Conservation (phyloP, 2,113 vertebrate species). For the Calidris pugnax region DNA sequence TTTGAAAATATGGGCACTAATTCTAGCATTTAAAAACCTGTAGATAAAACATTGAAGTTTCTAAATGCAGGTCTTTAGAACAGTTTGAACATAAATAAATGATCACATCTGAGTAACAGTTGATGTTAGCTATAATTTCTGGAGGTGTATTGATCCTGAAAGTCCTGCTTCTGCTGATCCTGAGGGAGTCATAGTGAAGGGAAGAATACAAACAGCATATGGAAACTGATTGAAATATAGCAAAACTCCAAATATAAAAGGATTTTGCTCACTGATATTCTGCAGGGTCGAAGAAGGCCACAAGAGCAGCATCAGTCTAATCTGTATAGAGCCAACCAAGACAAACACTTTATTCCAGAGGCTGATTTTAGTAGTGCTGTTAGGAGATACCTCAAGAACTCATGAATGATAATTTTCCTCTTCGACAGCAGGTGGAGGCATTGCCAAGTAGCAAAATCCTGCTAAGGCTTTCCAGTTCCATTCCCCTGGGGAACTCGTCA, state of each 20-base stretch:
- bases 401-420: not conserved
- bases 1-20: not conserved
- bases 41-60: not conserved
- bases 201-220: not conserved
- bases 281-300: not conserved
- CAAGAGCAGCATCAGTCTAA: not conserved
- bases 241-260: not conserved
- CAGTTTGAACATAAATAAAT: not conserved
- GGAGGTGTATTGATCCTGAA: not conserved
- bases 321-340: not conserved
- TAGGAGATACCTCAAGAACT: not conserved
- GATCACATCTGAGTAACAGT: not conserved
- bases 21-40: not conserved
- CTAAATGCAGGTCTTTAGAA: not conserved
- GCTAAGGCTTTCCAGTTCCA: not conserved
- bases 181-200: not conserved
- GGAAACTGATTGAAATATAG: not conserved
- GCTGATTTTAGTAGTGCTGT: not conserved
- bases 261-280: not conserved
- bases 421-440: constrained; percentile 54
- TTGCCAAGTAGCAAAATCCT: not conserved
- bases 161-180: not conserved
- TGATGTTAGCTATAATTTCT: not conserved
- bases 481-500: not conserved
- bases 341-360: not conserved